Base-by-base conservation (phyloP, 2,113 vertebrate genomes). In the Centrocercus urophasianus region DNA sequence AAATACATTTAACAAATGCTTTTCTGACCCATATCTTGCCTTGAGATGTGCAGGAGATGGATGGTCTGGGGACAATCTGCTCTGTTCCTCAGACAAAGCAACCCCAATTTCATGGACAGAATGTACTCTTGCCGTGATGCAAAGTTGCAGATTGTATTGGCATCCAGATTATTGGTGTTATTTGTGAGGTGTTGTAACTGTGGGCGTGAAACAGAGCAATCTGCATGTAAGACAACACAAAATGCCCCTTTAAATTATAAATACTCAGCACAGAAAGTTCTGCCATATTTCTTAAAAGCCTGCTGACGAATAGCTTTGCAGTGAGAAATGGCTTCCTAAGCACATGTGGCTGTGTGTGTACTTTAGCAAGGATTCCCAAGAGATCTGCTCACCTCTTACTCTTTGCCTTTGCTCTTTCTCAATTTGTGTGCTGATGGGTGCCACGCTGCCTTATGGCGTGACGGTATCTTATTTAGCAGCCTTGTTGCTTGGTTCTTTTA, bases 251-350 rank as follows among this genome's bases (percentile, higher is more conserved):
- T 97, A 95, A 97, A 93, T 91, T 97, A 96, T 97, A 97, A 98
- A 98, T 97, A 96, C 54, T 94, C 76, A 90, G 90, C 90, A 86
- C 75, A 94, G 96, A 96, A 96, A 93, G 80, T 97, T 96, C 71
- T 87, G 86, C 89, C 92, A 75, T 83, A 52, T 86, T 97, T 96
- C 95, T 97, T 97, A 96, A 95, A 95, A 96, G 92, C 81, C 89
- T 95, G 90, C 95, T 97, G 96, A 93, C 83, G 27, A 96, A 65
- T 56, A 70, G 87, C 69, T 94, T 94, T 96, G 42, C 93, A 89
- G 96, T 87, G 95, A 96, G 93, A 97, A 97, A 97, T 97, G 96
- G 97, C 97, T 96, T 97, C 95, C 88, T 79, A 91, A 95, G 94
- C 84, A 57, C 90, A 64, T 97, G 96, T 96, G 65, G 90, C 93